Conservation (phyloP, 2,888 invertebrate species). For the Philereme vetulata region DNA sequence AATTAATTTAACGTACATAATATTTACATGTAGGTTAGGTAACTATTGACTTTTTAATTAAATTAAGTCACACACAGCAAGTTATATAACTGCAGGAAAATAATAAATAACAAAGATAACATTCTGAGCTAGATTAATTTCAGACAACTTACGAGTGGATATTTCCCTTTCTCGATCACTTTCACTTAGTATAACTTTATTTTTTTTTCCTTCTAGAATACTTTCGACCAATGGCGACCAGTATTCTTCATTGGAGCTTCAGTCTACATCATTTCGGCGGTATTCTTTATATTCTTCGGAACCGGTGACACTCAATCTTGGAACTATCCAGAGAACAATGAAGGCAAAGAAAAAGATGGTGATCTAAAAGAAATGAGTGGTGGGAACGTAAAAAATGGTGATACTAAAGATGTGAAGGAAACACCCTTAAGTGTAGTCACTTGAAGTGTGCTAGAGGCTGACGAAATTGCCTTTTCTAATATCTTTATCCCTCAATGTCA, state of each 20-base stretch:
- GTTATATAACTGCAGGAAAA: no score
- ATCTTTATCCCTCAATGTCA: background rate
- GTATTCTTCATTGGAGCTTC: slow-evolving; percentile 89
- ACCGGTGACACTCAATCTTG: slow-evolving; percentile 88
- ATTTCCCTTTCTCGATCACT: slow-evolving; percentile 23
- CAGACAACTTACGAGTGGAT: slow-evolving; percentile 10
- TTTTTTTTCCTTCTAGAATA: slow-evolving; percentile 80
- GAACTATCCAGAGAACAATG: slow-evolving; percentile 79
- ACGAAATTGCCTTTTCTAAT: slow-evolving; percentile 6
- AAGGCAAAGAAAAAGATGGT: slow-evolving; percentile 50
- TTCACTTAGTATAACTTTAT: slow-evolving; percentile 13
- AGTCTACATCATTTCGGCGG: slow-evolving; percentile 87
- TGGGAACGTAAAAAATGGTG: slow-evolving; percentile 49
- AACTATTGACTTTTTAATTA: no score
- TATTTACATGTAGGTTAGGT: no score
- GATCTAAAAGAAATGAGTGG: slow-evolving; percentile 56
- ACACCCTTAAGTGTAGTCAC: slow-evolving; percentile 60
- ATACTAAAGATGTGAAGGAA: slow-evolving; percentile 63
- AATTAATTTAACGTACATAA: no score
- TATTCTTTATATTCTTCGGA: slow-evolving; percentile 88
- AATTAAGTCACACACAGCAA: no score
- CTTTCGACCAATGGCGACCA: slow-evolving; percentile 88
- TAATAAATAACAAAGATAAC: no score
- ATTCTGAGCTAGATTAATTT: no score
- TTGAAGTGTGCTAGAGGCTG: slow-evolving; percentile 34